Evolutionary conservation across 2,113 vertebrate genomes (phyloP).

Genomic region (Corythornis cristatus): DNA sequence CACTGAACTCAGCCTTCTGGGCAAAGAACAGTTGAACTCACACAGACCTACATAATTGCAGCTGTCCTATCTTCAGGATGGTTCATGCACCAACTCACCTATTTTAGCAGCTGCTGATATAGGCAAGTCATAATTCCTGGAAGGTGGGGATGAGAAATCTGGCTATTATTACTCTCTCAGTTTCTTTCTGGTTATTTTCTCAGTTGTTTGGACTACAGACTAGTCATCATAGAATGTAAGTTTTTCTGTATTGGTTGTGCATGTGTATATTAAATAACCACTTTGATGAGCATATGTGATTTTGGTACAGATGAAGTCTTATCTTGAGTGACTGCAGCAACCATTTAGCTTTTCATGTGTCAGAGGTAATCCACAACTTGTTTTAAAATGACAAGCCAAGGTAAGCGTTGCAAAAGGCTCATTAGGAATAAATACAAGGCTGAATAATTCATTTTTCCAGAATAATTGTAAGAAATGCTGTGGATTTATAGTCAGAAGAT

Average conservation of each 20-base stretch:
- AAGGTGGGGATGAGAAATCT: accelerated
- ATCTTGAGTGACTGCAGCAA: background rate
- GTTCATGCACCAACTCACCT: background rate
- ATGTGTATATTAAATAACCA: background rate
- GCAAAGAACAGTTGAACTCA: background rate
- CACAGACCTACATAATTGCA: background rate
- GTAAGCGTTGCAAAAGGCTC: background rate
- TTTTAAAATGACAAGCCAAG: too few species aligned
- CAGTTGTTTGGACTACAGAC: background rate
- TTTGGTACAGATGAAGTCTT: background rate
- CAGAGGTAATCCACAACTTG: too few species aligned
- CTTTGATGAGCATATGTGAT: background rate
- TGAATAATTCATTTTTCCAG: background rate
- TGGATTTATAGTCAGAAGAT: background rate
- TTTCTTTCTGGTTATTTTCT: background rate
- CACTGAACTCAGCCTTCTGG: background rate
- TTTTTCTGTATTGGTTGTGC: background rate
- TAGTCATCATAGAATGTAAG: background rate
- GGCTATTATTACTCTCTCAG: background rate
- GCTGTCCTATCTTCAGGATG: background rate
- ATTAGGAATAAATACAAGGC: background rate
- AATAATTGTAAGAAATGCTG: background rate
- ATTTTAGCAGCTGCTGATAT: background rate
- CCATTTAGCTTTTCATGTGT: background rate
- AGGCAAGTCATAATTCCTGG: background rate